phyloP scores from a whole-genome alignment of 2,113 vertebrate genomes.

The Campylomormyrus numenius region DNA sequence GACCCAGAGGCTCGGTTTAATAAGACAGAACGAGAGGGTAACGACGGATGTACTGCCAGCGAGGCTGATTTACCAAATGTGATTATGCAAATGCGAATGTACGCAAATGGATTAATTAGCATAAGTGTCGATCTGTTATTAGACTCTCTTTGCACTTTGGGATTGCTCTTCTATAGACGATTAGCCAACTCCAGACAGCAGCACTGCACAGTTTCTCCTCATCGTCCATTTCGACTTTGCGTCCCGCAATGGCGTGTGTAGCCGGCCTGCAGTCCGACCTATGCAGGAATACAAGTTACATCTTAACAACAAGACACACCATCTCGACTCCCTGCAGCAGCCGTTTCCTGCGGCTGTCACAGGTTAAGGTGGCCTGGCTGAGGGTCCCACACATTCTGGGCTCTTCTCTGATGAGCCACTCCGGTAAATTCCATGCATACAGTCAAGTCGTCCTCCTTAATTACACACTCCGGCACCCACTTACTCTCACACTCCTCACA shows the following conservation, averaged over 20 bases:
- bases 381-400: background rate
- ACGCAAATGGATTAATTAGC: constrained; percentile 2
- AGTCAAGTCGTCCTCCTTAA: background rate
- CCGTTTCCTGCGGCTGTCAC: background rate
- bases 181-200: background rate
- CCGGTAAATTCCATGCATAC: background rate
- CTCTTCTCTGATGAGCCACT: background rate
- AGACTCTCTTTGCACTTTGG: background rate
- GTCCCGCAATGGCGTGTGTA: background rate
- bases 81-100: background rate
- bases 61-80: background rate
- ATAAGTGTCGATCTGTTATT: constrained; percentile 2
- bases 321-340: background rate
- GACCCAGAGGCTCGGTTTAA: background rate
- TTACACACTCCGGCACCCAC: background rate
- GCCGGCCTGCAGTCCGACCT: background rate
- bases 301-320: background rate
- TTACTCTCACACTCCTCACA: background rate
- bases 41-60: background rate
- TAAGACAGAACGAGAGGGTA: background rate
- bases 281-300: background rate
- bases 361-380: background rate
- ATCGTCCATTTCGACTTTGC: background rate
- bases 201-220: background rate
- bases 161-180: background rate